Evolutionary conservation across 2,888 invertebrate genomes (phyloP).

Genomic region (Hecatera dysodea): DNA sequence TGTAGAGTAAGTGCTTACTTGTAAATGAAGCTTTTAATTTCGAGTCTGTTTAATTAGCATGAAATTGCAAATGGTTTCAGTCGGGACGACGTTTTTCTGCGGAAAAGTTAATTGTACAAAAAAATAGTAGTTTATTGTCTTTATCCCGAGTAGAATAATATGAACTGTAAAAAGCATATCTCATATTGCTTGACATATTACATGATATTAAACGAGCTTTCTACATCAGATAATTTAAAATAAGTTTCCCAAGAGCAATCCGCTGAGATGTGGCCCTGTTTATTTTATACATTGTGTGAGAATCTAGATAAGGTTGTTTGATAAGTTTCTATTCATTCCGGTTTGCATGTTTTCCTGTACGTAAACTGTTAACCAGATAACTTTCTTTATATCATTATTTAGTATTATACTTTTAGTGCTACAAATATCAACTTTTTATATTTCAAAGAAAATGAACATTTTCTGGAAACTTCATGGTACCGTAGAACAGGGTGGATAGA

Average conservation of each 20-base stretch:
- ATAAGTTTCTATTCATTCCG: slow-evolving; percentile 1
- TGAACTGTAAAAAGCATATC: slow-evolving; percentile 12
- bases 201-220: slow-evolving; percentile 6
- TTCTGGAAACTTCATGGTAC: slow-evolving; percentile 22
- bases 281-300: not conserved
- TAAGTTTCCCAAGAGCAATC: slow-evolving; percentile 1
- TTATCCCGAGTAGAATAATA: slow-evolving; percentile 8
- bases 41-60: slow-evolving; percentile 45
- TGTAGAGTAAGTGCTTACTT: slow-evolving; percentile 53
- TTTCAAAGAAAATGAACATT: slow-evolving; percentile 29
- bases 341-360: not conserved
- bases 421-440: slow-evolving; percentile 13
- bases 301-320: slow-evolving; percentile 1
- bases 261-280: not conserved
- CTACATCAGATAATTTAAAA: slow-evolving; percentile 17
- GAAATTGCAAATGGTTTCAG: slow-evolving; percentile 43
- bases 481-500: too few species aligned
- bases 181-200: slow-evolving; percentile 17
- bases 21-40: slow-evolving; percentile 52
- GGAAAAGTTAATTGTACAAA: slow-evolving; percentile 20
- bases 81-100: slow-evolving; percentile 26
- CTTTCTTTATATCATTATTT: slow-evolving; percentile 12
- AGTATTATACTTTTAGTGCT: not conserved
- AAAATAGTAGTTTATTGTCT: slow-evolving; percentile 10
- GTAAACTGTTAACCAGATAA: slow-evolving; percentile 12